Base-by-base conservation (phyloP, 2,797 vertebrate species). In the Anguilla obscura region DNA sequence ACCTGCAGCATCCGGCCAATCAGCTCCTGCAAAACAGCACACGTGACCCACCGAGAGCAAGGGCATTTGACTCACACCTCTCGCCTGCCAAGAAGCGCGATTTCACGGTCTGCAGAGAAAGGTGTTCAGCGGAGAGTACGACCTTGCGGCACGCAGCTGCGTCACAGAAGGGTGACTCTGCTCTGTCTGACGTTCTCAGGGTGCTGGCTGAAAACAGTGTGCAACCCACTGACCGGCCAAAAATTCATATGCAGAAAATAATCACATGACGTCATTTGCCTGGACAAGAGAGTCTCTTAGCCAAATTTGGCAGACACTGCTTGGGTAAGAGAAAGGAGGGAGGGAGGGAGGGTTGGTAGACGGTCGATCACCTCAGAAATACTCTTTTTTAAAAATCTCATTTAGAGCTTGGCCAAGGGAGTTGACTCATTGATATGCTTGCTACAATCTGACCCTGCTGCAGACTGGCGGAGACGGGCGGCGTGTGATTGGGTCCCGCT, bases 1-100 rank as follows among this genome's bases (percentile, higher is more conserved):
- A 99, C 98, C 91, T 99, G 98, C 89, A 99, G 96, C 98, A 99
- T 99, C 91, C 98, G 97, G 91, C 97, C 97, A 89, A 99, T 99
- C 94, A 99, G 95, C 92, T 98, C 98, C 98, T 99, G 89, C 21
- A 88, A 90, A 91, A 52, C 48, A 89, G 86, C 88, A 90, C 87
- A 93, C 36, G 12, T 85, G 54, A 71, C 45, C 40, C 54, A 76
- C 21, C 33, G 82, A 69, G n/a, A 14, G 56, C 27, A 16, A 1
- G 58, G 16, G 14, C 79, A 48, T n/a, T 45, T 50, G 18, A 48
- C 79, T 82, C 79, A 48, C 79, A 24, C 16, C 45, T 21, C 79
- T 9, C 7, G 21, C 45, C 16, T 48, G 79, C 76, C 16, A 24
- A 18, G 18, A 45, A 12, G 18, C 5, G 7, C 24, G 24, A 24